These are phyloP conservation scores for Pinna nobilis DNA, from an alignment of 1,140 invertebrate species.

Conservation along the genomic window DNA sequence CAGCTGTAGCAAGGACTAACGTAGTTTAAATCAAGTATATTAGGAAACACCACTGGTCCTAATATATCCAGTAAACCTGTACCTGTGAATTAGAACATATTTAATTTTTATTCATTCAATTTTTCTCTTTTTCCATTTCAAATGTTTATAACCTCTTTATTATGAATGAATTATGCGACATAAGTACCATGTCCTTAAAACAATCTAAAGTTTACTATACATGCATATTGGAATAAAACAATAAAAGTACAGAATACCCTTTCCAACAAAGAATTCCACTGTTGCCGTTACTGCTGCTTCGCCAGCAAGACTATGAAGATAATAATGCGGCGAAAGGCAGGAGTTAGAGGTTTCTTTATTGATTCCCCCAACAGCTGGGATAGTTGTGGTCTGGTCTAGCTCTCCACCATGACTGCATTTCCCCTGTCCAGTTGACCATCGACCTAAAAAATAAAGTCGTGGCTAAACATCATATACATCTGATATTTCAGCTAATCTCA, in stretches of 20 bases:
- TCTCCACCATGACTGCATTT: conserved; percentile 42
- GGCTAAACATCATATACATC: too few relatives aligned
- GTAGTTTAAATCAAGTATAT: neutral
- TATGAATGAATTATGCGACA: too few relatives aligned
- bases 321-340: conserved; percentile 8
- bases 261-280: conserved; percentile 18
- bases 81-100: neutral
- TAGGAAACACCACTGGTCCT: neutral
- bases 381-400: neutral
- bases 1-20: conserved; percentile 10
- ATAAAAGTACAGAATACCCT: conserved; percentile 14
- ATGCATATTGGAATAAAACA: neutral
- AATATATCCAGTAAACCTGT: neutral
- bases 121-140: neutral
- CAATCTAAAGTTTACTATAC: neutral
- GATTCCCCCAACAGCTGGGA: conserved; percentile 30
- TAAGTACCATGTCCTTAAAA: too few relatives aligned
- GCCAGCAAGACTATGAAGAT: conserved; percentile 9
- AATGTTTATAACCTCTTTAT: neutral
- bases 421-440: neutral
- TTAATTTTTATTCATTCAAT: neutral
- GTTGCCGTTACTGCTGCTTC: conserved; percentile 19
- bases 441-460: too few relatives aligned
- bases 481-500: too few relatives aligned
- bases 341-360: conserved; percentile 30